phyloP scores from a whole-genome alignment of 1,140 invertebrate genomes.

The Pogonus chalceus region DNA sequence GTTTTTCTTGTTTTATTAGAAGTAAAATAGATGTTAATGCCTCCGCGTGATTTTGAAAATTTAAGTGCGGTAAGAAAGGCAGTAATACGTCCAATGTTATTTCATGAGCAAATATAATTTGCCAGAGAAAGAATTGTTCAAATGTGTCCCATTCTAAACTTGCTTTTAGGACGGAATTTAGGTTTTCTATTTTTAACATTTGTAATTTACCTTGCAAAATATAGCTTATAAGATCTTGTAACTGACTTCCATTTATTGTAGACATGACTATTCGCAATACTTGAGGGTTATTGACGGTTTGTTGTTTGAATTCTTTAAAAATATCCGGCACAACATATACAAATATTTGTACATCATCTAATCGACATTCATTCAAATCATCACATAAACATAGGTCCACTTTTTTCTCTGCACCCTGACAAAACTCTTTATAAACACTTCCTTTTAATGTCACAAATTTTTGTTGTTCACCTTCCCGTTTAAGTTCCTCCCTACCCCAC shows the following conservation, averaged over 20 bases:
- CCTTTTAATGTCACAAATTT: constrained; percentile 65
- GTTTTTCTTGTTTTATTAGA: constrained; percentile 84
- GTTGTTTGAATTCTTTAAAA: constrained; percentile 80
- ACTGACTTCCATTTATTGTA: constrained; percentile 75
- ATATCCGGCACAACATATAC: constrained; percentile 86
- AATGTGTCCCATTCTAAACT: constrained; percentile 93
- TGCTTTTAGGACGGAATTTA: constrained; percentile 60
- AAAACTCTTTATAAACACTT: constrained; percentile 77
- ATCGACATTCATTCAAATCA: constrained; percentile 78
- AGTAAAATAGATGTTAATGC: constrained; percentile 84
- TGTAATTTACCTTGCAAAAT: constrained; percentile 80
- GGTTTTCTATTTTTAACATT: constrained; percentile 67
- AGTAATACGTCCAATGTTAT: constrained; percentile 82
- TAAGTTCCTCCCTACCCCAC: constrained; percentile 48
- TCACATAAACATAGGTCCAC: constrained; percentile 61
- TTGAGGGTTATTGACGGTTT: constrained; percentile 75
- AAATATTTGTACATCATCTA: constrained; percentile 76
- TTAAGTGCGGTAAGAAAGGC: constrained; percentile 80
- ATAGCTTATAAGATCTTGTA: constrained; percentile 81
- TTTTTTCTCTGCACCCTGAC: constrained; percentile 69
- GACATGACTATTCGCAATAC: constrained; percentile 80
- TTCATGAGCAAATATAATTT: constrained; percentile 84
- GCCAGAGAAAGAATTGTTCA: constrained; percentile 95
- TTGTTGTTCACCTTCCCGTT: constrained; percentile 45
- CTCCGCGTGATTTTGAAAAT: constrained; percentile 81